These are phyloP conservation scores for Neomorphus geoffroyi DNA, from an alignment of 2,797 vertebrate genomes.

Conservation along the genomic window DNA sequence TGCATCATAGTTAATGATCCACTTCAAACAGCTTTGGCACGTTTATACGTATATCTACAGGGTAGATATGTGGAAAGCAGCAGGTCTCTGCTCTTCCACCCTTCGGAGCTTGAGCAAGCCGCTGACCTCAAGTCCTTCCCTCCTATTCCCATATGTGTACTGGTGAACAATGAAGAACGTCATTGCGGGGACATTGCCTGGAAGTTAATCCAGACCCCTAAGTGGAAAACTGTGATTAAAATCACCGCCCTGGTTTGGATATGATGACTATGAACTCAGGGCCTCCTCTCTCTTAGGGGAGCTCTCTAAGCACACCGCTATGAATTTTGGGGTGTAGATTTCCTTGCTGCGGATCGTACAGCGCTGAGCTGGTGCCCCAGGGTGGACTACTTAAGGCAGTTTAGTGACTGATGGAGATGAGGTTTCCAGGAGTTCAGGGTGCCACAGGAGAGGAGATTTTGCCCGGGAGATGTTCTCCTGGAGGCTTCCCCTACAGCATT, in stretches of 20 bases:
- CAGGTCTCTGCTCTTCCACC: neutral
- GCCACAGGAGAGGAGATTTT: neutral
- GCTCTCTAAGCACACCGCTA: neutral
- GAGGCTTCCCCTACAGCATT: neutral
- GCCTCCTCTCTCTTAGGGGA: neutral
- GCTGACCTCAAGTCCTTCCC: neutral
- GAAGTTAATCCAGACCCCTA: neutral
- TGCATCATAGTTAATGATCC: neutral
- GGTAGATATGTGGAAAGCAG: neutral
- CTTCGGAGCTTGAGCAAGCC: neutral
- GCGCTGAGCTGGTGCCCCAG: neutral
- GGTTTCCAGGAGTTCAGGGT: neutral
- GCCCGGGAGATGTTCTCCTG: neutral
- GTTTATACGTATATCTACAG: accelerated
- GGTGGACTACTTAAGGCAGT: neutral
- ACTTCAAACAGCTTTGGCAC: neutral
- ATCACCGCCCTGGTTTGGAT: neutral
- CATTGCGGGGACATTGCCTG: too few species aligned
- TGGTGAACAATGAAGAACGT: neutral
- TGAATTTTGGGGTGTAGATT: neutral
- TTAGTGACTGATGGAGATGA: neutral
- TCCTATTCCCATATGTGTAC: neutral
- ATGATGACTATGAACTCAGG: neutral
- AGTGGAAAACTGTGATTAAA: neutral
- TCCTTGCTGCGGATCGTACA: neutral